phyloP scores from a whole-genome alignment of 2,888 invertebrate species.

The Hanleya hanleyi region DNA sequence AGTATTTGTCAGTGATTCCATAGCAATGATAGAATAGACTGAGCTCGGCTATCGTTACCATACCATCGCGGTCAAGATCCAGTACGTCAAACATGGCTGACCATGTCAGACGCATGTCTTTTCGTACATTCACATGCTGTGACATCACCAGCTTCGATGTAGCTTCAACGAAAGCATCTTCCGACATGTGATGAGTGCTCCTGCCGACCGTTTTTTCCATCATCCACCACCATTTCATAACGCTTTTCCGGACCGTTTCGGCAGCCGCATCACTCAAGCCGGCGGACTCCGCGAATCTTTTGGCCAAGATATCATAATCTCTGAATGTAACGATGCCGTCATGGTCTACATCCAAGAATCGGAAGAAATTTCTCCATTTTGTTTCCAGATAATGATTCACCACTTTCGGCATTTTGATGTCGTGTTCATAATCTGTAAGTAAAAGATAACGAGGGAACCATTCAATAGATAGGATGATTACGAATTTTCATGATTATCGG shows the following conservation, averaged over 20 bases:
- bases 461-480: too few species aligned
- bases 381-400: not conserved
- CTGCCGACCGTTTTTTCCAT: conserved; percentile 2
- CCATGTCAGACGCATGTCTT: not conserved
- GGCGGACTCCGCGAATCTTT: not conserved
- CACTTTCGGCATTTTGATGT: too few species aligned
- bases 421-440: too few species aligned
- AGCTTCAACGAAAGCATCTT: not conserved
- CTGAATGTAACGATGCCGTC: not conserved
- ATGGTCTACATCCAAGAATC: not conserved
- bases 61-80: not conserved
- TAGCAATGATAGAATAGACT: not conserved
- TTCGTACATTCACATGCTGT: not conserved
- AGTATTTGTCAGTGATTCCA: not conserved
- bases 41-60: not conserved
- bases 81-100: not conserved
- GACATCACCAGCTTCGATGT: not conserved
- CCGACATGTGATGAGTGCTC: not conserved
- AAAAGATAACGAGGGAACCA: too few species aligned
- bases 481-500: too few species aligned
- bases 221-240: not conserved
- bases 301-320: not conserved
- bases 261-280: not conserved
- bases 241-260: not conserved
- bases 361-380: conserved; percentile 4